Percentiles rank a stretch among this genome's conserved stretches.
These are phyloP conservation scores for Sciurus niger DNA, from an alignment of 2,113 vertebrate species.

Conservation along the genomic window DNA sequence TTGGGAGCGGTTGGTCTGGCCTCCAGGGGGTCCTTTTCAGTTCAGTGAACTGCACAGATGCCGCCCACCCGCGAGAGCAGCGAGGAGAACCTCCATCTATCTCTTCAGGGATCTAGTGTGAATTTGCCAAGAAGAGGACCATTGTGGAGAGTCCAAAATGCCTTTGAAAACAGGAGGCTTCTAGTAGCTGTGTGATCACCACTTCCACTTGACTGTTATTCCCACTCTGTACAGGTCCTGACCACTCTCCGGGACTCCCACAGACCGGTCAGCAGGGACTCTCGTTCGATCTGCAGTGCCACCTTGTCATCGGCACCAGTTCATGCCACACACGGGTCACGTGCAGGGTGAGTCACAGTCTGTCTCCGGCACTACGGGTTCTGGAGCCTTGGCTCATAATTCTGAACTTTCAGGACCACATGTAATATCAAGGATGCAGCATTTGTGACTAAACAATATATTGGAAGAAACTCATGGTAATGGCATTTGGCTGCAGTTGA, in stretches of 20 bases:
- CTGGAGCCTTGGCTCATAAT: conserved; percentile 79
- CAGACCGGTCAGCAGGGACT: conserved; percentile 47
- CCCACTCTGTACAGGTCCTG: background rate
- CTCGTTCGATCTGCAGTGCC: conserved; percentile 9
- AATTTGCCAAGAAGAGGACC: background rate
- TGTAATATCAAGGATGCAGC: conserved; percentile 71
- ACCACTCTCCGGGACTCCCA: background rate
- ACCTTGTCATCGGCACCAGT: conserved; percentile 57
- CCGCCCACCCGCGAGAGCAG: rapidly evolving
- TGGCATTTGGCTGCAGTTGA: conserved; percentile 80
- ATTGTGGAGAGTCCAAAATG: conserved; percentile 4
- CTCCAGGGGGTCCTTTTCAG: background rate
- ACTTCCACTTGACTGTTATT: background rate
- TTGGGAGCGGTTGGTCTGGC: rapidly evolving
- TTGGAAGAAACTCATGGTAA: conserved; percentile 70
- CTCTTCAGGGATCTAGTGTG: background rate
- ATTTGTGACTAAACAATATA: conserved; percentile 58
- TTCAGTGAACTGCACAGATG: background rate
- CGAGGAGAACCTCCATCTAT: background rate
- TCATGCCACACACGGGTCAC: conserved; percentile 8
- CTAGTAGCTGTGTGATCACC: background rate
- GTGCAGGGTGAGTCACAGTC: conserved; percentile 64
- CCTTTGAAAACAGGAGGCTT: background rate
- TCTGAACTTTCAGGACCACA: conserved; percentile 74
- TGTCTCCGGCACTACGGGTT: conserved; percentile 68